Percentiles rank a stretch among this genome's conserved stretches.
phyloP scores from a whole-genome alignment of 2,888 invertebrate species.

The Protodeltote pygarga region DNA sequence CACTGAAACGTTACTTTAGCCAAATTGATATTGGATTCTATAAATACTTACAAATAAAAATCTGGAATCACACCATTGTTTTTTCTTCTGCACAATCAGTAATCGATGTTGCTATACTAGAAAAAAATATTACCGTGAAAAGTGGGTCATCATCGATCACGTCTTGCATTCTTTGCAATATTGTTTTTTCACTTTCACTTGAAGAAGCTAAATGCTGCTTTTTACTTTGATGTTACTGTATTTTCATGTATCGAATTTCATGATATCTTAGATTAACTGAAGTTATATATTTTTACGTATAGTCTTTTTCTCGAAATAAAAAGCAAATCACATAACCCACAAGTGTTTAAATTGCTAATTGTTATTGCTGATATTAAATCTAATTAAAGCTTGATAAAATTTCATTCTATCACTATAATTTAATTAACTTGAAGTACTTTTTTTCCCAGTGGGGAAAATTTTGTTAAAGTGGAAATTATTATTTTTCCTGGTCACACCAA shows the following conservation, averaged over 20 bases:
- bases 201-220: neutral
- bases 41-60: conserved; percentile 87
- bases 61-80: conserved; percentile 88
- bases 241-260: neutral
- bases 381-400: conserved; percentile 25
- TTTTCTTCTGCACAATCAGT: conserved; percentile 86
- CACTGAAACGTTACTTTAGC: conserved; percentile 70
- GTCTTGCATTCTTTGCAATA: too few species aligned
- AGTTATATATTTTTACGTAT: too few species aligned
- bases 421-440: conserved; percentile 16
- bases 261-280: too few species aligned
- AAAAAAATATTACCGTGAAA: conserved; percentile 64
- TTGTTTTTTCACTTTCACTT: conserved; percentile 58
- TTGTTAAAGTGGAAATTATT: conserved; percentile 5
- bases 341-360: neutral
- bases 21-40: conserved; percentile 82
- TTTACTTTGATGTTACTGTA: neutral
- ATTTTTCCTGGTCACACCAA: conserved; percentile 29
- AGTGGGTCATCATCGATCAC: conserved; percentile 72
- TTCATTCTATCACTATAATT: conserved; percentile 22
- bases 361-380: conserved; percentile 7
- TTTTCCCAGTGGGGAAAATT: conserved; percentile 20
- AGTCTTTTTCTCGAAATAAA: too few species aligned
- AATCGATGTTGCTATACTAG: conserved; percentile 74
- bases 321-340: too few species aligned